phyloP scores from a whole-genome alignment of 1,140 invertebrate species.

The Drosophila varians region DNA sequence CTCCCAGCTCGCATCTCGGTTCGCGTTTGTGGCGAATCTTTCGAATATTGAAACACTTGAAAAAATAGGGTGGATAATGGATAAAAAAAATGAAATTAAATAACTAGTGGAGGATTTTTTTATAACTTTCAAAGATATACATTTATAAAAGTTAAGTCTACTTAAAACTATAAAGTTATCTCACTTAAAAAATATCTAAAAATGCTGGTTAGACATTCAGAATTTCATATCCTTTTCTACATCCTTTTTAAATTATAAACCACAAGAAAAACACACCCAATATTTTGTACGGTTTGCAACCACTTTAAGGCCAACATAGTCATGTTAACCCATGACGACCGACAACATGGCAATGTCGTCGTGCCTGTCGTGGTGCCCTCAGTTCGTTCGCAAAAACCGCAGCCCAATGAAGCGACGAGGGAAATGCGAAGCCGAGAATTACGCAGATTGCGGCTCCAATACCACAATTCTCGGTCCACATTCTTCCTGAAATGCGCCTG shows the following conservation, averaged over 20 bases:
- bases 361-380: conserved; percentile 27
- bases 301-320: conserved; percentile 18
- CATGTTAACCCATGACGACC: conserved; percentile 52
- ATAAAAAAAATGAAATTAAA: too few species aligned
- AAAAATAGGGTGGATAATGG: not conserved
- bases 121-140: too few species aligned
- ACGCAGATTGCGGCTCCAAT: conserved; percentile 39
- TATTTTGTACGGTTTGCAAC: conserved; percentile 3
- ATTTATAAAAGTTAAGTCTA: too few species aligned
- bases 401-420: conserved; percentile 22
- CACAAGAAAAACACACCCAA: not conserved
- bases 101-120: too few species aligned
- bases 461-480: conserved; percentile 4
- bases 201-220: too few species aligned
- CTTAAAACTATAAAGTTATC: too few species aligned
- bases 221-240: too few species aligned
- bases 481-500: too few species aligned
- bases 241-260: too few species aligned
- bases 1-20: conserved; percentile 31
- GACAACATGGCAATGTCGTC: conserved; percentile 52
- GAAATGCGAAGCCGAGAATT: conserved; percentile 9
- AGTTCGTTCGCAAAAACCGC: conserved; percentile 47
- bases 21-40: conserved; percentile 71
- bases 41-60: conserved; percentile 12
- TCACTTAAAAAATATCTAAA: too few species aligned